Evolutionary conservation across 2,888 invertebrate genomes (phyloP).

Genomic region (Ochropleura leucogaster): DNA sequence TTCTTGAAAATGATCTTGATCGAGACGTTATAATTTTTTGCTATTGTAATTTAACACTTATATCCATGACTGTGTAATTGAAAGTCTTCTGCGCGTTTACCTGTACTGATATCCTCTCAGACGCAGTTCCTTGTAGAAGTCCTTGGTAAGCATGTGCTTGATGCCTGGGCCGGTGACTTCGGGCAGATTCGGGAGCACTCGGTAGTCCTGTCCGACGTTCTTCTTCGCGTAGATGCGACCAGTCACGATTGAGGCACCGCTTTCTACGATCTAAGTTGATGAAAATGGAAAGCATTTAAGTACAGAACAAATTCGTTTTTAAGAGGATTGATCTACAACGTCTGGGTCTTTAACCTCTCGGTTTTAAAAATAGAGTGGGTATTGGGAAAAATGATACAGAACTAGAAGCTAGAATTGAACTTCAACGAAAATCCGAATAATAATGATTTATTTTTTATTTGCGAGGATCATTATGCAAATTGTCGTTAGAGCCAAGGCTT

Average conservation of each 20-base stretch:
- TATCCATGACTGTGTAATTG: not conserved
- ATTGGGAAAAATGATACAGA: too few species aligned
- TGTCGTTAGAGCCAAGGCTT: too few species aligned
- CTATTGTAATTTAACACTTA: not conserved
- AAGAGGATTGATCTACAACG: too few species aligned
- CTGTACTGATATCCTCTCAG: constrained; percentile 93
- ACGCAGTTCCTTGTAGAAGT: constrained; percentile 93
- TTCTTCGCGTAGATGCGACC: constrained; percentile 92
- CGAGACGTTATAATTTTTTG: not conserved
- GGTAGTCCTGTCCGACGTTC: constrained; percentile 89
- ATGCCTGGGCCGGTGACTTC: constrained; percentile 82
- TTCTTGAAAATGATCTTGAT: not conserved
- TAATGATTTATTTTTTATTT: too few species aligned
- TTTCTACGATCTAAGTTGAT: constrained; percentile 91
- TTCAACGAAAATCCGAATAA: too few species aligned
- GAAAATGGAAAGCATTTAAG: constrained; percentile 7
- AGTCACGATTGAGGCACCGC: constrained; percentile 92
- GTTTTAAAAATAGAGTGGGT: too few species aligned
- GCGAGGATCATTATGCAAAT: too few species aligned
- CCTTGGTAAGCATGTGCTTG: constrained; percentile 90
- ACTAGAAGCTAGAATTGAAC: too few species aligned
- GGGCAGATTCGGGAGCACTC: constrained; percentile 84
- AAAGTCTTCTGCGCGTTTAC: constrained; percentile 67
- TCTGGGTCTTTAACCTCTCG: too few species aligned
- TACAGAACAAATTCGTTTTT: not conserved